A percentile compares a stretch with the other conserved stretches of the same genome.
Evolutionary conservation across 2,888 invertebrate genomes (phyloP).

Genomic region (Hermaeophaga mercurialis): DNA sequence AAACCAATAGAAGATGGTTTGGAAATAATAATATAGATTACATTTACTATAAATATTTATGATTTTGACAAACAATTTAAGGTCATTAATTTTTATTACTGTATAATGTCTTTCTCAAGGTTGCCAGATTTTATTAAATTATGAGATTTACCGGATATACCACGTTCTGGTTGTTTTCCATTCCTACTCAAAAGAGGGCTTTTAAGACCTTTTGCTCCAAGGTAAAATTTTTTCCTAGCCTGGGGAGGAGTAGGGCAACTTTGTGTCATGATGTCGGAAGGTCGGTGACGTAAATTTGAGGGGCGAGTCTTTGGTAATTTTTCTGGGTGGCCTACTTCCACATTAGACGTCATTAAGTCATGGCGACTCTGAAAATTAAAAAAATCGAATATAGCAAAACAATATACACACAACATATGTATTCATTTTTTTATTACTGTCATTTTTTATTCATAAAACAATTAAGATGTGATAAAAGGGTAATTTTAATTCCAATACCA

Average conservation of each 20-base stretch:
- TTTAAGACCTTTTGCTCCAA: constrained; percentile 78
- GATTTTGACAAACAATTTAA: no score
- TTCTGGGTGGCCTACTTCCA: constrained; percentile 59
- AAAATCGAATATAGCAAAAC: not conserved
- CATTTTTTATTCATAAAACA: no score
- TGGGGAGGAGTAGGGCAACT: constrained; percentile 85
- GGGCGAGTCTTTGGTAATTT: constrained; percentile 67
- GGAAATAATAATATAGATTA: not conserved
- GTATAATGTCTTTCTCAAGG: no score
- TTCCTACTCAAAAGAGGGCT: constrained; percentile 73
- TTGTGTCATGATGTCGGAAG: constrained; percentile 63
- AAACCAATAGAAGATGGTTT: constrained; percentile 5
- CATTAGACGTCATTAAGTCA: constrained; percentile 43
- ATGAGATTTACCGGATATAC: constrained; percentile 67
- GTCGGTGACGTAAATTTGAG: constrained; percentile 54
- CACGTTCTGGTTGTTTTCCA: constrained; percentile 61
- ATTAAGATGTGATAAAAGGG: no score
- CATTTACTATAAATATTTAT: not conserved
- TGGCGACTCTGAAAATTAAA: constrained; percentile 43
- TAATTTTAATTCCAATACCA: no score
- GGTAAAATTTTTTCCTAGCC: constrained; percentile 76
- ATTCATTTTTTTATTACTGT: no score
- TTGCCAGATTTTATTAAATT: no score
- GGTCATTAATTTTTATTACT: not conserved
- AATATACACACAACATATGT: no score